These are phyloP conservation scores for Salminus brasiliensis DNA, from an alignment of 2,113 vertebrate species.

Conservation along the genomic window DNA sequence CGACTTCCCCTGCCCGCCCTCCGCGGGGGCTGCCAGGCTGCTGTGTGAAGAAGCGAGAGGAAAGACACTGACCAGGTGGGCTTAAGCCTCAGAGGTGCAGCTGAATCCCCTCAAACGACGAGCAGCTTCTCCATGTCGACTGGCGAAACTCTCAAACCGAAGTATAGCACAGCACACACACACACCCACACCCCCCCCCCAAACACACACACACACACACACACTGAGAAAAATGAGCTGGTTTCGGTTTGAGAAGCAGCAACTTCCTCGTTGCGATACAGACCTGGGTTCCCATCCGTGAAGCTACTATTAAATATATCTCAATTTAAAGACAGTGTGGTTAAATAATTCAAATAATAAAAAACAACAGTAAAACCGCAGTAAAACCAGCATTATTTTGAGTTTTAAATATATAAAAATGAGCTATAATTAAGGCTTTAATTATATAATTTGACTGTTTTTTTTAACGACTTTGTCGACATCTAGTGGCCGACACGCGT, in stretches of 20 bases:
- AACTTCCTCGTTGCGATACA: conserved; percentile 34
- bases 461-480: conserved; percentile 13
- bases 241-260: conserved; percentile 30
- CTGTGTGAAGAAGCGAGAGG: background rate
- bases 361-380: background rate
- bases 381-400: too few relatives aligned
- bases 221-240: background rate
- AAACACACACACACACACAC: background rate
- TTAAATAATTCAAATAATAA: background rate
- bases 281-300: background rate
- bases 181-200: too few relatives aligned
- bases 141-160: background rate
- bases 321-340: background rate
- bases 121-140: background rate
- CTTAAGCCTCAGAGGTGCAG: background rate
- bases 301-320: background rate
- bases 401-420: too few relatives aligned
- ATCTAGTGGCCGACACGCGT: conserved; percentile 3
- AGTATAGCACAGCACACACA: background rate
- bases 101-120: background rate
- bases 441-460: too few relatives aligned
- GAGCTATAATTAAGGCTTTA: too few relatives aligned
- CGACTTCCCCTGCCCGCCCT: background rate
- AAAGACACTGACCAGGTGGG: background rate
- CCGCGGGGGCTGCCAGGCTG: too few relatives aligned